phyloP scores from a whole-genome alignment of 1,140 invertebrate species.

The Coenobita brevimanus region DNA sequence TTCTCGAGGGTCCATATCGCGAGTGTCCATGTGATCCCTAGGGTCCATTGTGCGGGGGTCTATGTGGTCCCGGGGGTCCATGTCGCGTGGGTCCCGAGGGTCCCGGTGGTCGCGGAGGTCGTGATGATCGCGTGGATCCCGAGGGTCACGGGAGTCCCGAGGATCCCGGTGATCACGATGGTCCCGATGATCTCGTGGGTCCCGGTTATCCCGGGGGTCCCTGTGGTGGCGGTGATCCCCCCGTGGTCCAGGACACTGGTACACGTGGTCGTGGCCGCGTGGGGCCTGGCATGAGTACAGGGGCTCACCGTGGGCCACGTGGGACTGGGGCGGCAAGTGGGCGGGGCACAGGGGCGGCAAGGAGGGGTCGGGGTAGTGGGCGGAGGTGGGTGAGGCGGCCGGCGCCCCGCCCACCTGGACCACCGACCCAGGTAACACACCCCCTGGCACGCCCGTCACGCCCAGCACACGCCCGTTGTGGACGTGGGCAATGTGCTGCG shows the following conservation, averaged over 20 bases:
- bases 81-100: constrained; percentile 6
- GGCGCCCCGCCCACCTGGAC: constrained; percentile 52
- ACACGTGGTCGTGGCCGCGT: constrained; percentile 68
- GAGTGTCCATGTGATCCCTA: constrained; percentile 23
- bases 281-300: constrained; percentile 69
- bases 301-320: constrained; percentile 50
- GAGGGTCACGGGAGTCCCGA: background rate
- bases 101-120: background rate
- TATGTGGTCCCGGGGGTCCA: constrained; percentile 19
- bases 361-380: constrained; percentile 39
- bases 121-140: background rate
- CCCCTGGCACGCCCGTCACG: constrained; percentile 54
- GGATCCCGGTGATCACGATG: constrained; percentile 10
- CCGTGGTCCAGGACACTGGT: constrained; percentile 67
- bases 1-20: constrained; percentile 46
- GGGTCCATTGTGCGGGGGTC: background rate
- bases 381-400: constrained; percentile 16
- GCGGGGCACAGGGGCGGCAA: constrained; percentile 40
- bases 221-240: constrained; percentile 49
- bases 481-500: constrained; percentile 55
- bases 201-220: constrained; percentile 6
- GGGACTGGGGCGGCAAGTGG: constrained; percentile 43
- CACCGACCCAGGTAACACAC: constrained; percentile 39
- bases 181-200: constrained; percentile 3
- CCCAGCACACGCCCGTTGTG: constrained; percentile 60